These are phyloP conservation scores for Hippocampus kuda DNA, from an alignment of 2,797 vertebrate genomes.

Conservation along the genomic window DNA sequence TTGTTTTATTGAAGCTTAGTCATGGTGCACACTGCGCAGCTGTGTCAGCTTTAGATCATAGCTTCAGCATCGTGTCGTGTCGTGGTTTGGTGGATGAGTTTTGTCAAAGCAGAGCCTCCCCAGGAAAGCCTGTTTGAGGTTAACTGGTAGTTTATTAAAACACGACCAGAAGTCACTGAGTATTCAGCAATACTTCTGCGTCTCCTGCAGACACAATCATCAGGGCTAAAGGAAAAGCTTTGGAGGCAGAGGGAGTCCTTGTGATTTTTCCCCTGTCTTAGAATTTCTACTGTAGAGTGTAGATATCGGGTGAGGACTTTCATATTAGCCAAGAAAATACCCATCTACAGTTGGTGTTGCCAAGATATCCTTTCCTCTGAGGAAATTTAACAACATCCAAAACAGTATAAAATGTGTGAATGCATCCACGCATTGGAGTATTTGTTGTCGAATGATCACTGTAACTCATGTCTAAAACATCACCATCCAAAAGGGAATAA, in stretches of 20 bases:
- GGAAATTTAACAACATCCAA: not conserved
- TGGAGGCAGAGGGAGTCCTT: too few species aligned
- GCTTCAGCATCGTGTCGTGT: constrained; percentile 14
- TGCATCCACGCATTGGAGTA: not conserved
- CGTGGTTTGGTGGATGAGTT: constrained; percentile 26
- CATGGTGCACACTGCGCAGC: not conserved
- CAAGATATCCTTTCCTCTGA: not conserved
- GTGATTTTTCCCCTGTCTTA: not conserved
- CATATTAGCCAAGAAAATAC: not conserved
- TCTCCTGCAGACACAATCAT: not conserved
- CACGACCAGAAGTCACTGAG: not conserved
- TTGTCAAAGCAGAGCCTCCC: constrained; percentile 15
- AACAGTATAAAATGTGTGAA: not conserved
- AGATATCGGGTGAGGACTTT: not conserved
- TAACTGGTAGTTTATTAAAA: not conserved
- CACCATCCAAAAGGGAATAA: not conserved
- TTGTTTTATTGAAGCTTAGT: not conserved
- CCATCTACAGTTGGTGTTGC: not conserved
- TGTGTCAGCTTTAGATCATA: not conserved
- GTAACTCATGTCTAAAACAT: not conserved
- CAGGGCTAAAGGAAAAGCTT: not conserved
- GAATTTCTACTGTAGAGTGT: not conserved
- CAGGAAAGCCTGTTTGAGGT: constrained; percentile 5
- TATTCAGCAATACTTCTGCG: not conserved
- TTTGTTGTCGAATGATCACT: not conserved